A percentile compares a stretch with the other conserved stretches of the same genome.
Evolutionary conservation across 2,888 invertebrate species (phyloP).

Genomic region (Leptopilina myrica): DNA sequence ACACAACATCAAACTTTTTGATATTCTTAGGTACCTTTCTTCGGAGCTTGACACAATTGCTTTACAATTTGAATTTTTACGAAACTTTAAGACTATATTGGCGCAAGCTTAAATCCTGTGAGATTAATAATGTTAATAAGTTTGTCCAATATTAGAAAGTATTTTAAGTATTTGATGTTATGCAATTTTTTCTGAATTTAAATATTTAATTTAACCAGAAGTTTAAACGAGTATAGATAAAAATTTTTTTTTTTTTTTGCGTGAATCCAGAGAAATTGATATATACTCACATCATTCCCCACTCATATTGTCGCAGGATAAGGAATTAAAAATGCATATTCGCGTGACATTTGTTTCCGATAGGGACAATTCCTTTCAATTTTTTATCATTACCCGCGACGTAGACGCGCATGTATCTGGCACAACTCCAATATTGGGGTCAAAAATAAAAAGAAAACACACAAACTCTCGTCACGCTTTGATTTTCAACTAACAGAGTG

Average conservation of each 20-base stretch:
- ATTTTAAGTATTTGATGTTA: too few species aligned
- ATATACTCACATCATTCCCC: slow-evolving; percentile 2
- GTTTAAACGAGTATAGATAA: slow-evolving; percentile 1
- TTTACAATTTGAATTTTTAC: too few species aligned
- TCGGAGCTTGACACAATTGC: too few species aligned
- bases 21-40: too few species aligned
- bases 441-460: background rate
- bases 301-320: background rate
- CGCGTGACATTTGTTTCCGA: slow-evolving; percentile 57
- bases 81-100: too few species aligned
- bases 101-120: too few species aligned
- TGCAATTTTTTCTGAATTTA: slow-evolving; percentile 1
- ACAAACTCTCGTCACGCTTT: slow-evolving; percentile 15
- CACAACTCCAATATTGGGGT: slow-evolving; percentile 40
- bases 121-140: too few species aligned
- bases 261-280: background rate
- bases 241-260: background rate
- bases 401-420: background rate
- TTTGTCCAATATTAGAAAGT: too few species aligned
- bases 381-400: slow-evolving; percentile 36
- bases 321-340: slow-evolving; percentile 63
- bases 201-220: background rate
- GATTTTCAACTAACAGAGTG: slow-evolving; percentile 57
- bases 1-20: too few species aligned
- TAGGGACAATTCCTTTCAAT: slow-evolving; percentile 40